Conservation (phyloP, 30 jellyfish, hydroid and myxozoan species). For the Turritopsis rubra region DNA sequence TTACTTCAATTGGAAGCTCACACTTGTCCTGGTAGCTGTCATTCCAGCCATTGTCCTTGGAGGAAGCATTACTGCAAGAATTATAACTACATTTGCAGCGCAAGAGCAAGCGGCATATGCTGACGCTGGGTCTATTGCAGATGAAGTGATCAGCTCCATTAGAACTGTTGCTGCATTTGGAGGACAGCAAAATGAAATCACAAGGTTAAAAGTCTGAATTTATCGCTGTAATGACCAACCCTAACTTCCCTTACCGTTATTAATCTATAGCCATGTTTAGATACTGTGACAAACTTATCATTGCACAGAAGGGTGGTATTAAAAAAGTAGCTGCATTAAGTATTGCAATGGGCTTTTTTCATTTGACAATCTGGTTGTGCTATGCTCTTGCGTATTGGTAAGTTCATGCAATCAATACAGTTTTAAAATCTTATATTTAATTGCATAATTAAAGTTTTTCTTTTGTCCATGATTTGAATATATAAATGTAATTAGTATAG, state of each 20-base stretch:
- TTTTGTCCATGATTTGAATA: too few relatives aligned
- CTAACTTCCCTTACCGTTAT: neutral
- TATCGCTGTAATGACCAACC: neutral
- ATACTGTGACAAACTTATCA: conserved; percentile 48
- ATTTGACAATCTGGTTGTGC: conserved; percentile 72
- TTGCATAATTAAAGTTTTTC: too few relatives aligned
- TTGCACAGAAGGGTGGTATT: conserved; percentile 79
- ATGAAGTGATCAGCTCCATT: conserved; percentile 13
- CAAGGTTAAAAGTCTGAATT: neutral
- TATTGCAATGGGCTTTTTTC: conserved; percentile 74
- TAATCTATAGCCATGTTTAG: conserved; percentile 1
- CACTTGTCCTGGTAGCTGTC: conserved; percentile 21
- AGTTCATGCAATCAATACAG: too few relatives aligned
- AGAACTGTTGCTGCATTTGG: conserved; percentile 11
- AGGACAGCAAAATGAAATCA: conserved; percentile 9
- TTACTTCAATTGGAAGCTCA: conserved; percentile 19
- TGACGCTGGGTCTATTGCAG: conserved; percentile 19
- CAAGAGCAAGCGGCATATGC: conserved; percentile 19
- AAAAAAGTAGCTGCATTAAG: conserved; percentile 69
- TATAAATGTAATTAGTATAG: too few relatives aligned
- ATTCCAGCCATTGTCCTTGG: conserved; percentile 10
- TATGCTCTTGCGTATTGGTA: conserved; percentile 86
- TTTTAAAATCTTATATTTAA: too few relatives aligned
- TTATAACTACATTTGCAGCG: neutral
- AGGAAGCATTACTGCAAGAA: neutral